Percentiles rank a stretch among this genome's conserved stretches.
These are phyloP conservation scores for Metellina segmentata DNA, from an alignment of 2,888 invertebrate genomes.

Conservation along the genomic window DNA sequence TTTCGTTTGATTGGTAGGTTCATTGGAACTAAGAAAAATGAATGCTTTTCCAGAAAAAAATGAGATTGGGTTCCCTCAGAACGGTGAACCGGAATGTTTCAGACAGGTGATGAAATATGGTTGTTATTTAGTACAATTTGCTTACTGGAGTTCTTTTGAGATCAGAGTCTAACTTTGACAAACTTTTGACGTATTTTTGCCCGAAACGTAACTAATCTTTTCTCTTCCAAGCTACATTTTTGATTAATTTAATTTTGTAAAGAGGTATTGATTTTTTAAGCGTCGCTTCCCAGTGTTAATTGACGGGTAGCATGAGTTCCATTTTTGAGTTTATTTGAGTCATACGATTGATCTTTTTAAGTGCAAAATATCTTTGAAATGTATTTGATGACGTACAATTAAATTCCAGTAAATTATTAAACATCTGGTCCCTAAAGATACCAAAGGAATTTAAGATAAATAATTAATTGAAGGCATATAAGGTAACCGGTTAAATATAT, in stretches of 20 bases:
- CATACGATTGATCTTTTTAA: no score
- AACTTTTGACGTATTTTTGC: background rate
- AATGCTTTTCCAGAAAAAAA: constrained; percentile 29
- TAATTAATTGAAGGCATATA: no score
- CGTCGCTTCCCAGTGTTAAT: background rate
- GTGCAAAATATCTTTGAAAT: no score
- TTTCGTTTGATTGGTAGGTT: constrained; percentile 44
- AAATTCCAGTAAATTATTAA: no score
- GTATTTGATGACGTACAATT: no score
- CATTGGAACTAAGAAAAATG: constrained; percentile 37
- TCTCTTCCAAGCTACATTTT: background rate
- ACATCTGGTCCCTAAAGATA: no score
- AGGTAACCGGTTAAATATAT: no score
- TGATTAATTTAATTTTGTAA: background rate
- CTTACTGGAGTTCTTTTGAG: background rate
- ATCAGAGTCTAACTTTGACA: background rate
- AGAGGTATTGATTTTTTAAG: background rate
- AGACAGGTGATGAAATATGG: background rate
- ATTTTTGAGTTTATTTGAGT: no score
- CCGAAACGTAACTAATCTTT: background rate
- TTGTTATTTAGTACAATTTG: constrained; percentile 1
- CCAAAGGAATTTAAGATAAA: no score
- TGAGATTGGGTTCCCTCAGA: constrained; percentile 3
- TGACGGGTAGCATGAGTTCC: background rate
- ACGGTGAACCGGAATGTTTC: background rate